Evolutionary conservation across 2,113 vertebrate species (phyloP).

Genomic region (Tragelaphus imberbis): DNA sequence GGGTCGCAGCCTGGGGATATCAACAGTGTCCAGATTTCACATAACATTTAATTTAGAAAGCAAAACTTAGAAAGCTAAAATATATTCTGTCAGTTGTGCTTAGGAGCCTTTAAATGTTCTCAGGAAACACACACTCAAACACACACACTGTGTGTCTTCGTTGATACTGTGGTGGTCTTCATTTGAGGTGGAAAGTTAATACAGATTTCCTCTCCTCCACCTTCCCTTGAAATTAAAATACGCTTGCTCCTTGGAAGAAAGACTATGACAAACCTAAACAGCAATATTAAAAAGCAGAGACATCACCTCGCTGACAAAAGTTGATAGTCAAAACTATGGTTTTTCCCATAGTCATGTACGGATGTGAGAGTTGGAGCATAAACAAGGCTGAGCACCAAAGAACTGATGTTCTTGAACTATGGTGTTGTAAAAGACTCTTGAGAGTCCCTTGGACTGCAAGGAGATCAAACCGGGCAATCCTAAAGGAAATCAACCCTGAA

Average conservation of each 20-base stretch:
- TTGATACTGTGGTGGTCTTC: background rate
- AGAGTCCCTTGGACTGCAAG: background rate
- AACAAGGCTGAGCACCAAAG: background rate
- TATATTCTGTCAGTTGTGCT: background rate
- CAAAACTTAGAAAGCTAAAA: background rate
- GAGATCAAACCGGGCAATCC: background rate
- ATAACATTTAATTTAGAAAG: background rate
- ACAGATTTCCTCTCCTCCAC: background rate
- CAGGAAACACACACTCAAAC: background rate
- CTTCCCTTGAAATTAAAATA: background rate
- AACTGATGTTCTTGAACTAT: background rate
- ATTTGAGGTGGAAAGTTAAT: background rate
- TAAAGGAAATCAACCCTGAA: background rate
- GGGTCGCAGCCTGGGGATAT: background rate
- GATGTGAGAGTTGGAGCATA: background rate
- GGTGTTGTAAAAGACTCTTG: background rate
- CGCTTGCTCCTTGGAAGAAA: background rate
- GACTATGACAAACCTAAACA: background rate
- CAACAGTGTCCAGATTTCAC: background rate
- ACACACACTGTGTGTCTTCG: background rate
- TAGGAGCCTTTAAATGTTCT: background rate
- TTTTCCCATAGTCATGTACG: background rate
- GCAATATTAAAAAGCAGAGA: background rate
- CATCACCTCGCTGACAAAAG: background rate
- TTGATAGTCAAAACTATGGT: background rate